Percentiles rank a stretch among this genome's conserved stretches.
These are phyloP conservation scores for Brachypodius melanocephalos DNA, from an alignment of 2,113 vertebrate species.

Conservation along the genomic window DNA sequence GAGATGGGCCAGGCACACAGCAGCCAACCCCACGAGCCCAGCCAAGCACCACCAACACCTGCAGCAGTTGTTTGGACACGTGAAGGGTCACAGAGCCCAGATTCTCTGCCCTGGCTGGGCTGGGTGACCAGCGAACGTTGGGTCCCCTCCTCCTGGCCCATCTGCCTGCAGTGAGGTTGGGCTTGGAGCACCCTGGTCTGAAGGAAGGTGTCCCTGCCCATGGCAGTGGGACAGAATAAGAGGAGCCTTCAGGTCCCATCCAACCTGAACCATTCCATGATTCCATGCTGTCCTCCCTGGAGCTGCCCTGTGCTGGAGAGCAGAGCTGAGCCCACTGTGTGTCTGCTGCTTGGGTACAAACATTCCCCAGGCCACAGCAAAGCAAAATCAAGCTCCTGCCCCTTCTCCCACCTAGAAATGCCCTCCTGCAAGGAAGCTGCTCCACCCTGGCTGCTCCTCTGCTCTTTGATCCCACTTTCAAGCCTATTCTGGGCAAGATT, in stretches of 20 bases:
- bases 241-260: neutral
- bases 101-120: rapidly evolving
- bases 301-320: rapidly evolving
- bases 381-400: neutral
- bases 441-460: neutral
- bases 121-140: rapidly evolving
- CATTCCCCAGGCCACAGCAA: neutral
- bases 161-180: neutral
- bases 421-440: neutral
- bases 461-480: neutral
- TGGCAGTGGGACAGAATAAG: neutral
- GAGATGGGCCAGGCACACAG: neutral
- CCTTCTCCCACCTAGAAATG: neutral
- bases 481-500: rapidly evolving
- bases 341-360: neutral
- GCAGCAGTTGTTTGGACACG: rapidly evolving
- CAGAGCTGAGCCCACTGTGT: neutral
- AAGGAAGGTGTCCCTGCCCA: neutral
- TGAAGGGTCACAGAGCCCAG: neutral
- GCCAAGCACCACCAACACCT: neutral
- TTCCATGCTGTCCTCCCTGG: neutral
- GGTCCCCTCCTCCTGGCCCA: neutral
- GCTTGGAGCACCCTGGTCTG: neutral
- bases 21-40: rapidly evolving
- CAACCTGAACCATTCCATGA: neutral